These are phyloP conservation scores for Goniozus legneri DNA, from an alignment of 1,140 invertebrate genomes.

Conservation along the genomic window DNA sequence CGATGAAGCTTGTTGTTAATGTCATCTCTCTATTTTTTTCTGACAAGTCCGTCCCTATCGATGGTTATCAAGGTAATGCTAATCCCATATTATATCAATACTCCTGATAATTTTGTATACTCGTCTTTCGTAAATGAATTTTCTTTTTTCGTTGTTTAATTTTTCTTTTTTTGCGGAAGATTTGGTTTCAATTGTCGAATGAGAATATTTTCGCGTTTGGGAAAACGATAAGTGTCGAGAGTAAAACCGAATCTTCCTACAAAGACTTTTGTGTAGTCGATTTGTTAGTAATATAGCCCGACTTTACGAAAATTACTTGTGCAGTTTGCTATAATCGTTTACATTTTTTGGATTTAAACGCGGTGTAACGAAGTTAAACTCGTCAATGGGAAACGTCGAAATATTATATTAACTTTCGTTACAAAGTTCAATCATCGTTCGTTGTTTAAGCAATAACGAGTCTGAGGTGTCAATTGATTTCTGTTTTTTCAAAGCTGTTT, in stretches of 20 bases:
- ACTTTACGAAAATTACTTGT: slow-evolving; percentile 24
- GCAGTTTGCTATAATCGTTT: background rate
- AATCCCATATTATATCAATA: slow-evolving; percentile 56
- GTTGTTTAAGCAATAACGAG: no score
- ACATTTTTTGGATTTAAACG: slow-evolving; percentile 12
- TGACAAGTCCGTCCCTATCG: slow-evolving; percentile 55
- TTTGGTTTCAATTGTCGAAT: slow-evolving; percentile 24
- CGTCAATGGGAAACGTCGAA: no score
- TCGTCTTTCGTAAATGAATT: slow-evolving; percentile 42
- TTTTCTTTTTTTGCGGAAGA: slow-evolving; percentile 32
- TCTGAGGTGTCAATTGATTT: no score
- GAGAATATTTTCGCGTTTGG: background rate
- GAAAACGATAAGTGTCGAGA: background rate
- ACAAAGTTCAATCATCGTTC: no score
- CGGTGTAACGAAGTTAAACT: no score
- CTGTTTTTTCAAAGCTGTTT: slow-evolving; percentile 14
- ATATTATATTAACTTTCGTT: no score
- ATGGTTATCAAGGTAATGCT: slow-evolving; percentile 56
- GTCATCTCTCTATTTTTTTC: slow-evolving; percentile 56
- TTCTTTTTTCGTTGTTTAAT: background rate
- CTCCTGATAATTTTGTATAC: slow-evolving; percentile 48
- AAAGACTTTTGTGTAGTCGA: slow-evolving; percentile 34
- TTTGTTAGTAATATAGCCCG: slow-evolving; percentile 37
- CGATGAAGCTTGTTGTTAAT: slow-evolving; percentile 55
- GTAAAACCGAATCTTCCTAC: slow-evolving; percentile 41